Conservation (phyloP, 2,888 invertebrate species). For the Bibio marci region DNA sequence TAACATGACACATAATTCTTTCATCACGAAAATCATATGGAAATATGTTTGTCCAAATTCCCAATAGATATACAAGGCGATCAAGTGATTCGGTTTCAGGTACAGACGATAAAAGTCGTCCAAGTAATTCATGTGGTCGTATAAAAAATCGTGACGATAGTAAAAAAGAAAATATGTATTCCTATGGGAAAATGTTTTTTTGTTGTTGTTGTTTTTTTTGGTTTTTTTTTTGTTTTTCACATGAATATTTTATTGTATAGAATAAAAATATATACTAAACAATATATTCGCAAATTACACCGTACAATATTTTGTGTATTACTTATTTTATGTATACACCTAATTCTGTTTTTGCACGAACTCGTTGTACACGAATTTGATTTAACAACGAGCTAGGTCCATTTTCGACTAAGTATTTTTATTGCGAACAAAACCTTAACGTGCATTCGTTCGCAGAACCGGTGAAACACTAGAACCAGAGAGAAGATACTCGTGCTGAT, state of each 20-base stretch:
- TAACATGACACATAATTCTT: slow-evolving; percentile 30
- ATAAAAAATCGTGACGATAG: slow-evolving; percentile 29
- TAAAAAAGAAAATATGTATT: slow-evolving; percentile 29
- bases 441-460: too few species aligned
- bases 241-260: neutral
- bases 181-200: slow-evolving; percentile 15
- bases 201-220: too few species aligned
- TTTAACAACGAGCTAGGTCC: too few species aligned
- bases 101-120: slow-evolving; percentile 25
- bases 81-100: slow-evolving; percentile 27
- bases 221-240: too few species aligned
- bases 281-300: neutral
- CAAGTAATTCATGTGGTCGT: slow-evolving; percentile 28
- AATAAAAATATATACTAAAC: neutral
- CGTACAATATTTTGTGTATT: too few species aligned
- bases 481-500: too few species aligned
- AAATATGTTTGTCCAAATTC: slow-evolving; percentile 28
- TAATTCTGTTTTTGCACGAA: too few species aligned
- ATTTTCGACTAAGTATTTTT: too few species aligned
- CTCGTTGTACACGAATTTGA: too few species aligned
- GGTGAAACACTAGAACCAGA: too few species aligned
- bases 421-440: too few species aligned
- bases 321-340: too few species aligned
- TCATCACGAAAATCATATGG: slow-evolving; percentile 31
- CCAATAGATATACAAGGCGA: slow-evolving; percentile 24